Evolutionary conservation across 2,113 vertebrate genomes (phyloP).

Genomic region (Lampris incognitus): DNA sequence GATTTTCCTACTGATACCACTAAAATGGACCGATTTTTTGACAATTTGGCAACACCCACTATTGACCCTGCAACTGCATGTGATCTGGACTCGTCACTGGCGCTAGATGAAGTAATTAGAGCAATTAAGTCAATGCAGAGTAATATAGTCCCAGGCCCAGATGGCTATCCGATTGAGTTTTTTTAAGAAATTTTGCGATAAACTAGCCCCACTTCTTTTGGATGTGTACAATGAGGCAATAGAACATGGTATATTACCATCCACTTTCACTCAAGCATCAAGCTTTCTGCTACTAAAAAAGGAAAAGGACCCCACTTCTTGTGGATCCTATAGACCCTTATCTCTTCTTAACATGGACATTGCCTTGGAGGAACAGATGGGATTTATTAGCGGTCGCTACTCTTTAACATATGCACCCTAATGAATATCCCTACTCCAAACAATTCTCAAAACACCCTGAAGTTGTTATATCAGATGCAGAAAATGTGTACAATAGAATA

Average conservation of each 20-base stretch:
- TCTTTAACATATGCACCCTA: neutral
- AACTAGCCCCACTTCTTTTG: constrained; percentile 21
- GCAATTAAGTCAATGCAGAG: constrained; percentile 2
- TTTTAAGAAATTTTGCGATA: constrained; percentile 2
- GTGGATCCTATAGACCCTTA: neutral
- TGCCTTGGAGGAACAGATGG: neutral
- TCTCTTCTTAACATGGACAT: neutral
- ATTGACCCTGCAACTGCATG: neutral
- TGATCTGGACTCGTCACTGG: constrained; percentile 12
- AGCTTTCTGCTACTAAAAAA: constrained; percentile 19
- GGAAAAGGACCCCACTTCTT: constrained; percentile 1
- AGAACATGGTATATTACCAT: neutral
- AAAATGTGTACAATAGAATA: neutral
- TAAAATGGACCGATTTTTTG: neutral
- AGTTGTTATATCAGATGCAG: neutral
- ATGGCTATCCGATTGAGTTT: neutral
- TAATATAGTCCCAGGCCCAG: constrained; percentile 12
- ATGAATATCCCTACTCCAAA: neutral
- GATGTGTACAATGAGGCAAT: constrained; percentile 7
- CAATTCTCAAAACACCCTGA: neutral
- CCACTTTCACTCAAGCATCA: constrained; percentile 11
- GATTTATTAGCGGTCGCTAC: neutral
- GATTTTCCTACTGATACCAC: constrained; percentile 7
- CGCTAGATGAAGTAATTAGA: constrained; percentile 6
- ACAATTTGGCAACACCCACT: neutral